These are phyloP conservation scores for Aquatica leii DNA, from an alignment of 2,888 invertebrate species.

Conservation along the genomic window DNA sequence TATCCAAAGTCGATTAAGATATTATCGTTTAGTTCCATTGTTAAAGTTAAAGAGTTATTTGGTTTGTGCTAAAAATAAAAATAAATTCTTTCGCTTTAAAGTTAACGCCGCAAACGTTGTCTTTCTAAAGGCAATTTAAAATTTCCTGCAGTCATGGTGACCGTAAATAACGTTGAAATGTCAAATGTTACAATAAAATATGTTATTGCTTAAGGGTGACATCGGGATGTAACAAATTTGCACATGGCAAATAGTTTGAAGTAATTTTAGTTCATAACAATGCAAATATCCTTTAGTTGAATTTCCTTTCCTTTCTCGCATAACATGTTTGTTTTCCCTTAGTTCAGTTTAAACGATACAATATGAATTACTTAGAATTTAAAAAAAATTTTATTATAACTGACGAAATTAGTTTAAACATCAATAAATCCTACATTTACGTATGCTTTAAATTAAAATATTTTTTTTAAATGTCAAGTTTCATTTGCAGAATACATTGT, in stretches of 20 bases:
- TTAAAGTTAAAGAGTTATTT: neutral
- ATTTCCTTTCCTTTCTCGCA: constrained; percentile 25
- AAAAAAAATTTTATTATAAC: constrained; percentile 31
- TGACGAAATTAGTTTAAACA: too few relatives aligned
- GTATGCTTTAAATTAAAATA: too few relatives aligned
- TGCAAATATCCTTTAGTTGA: constrained; percentile 32
- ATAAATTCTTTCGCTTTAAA: too few relatives aligned
- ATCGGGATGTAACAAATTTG: constrained; percentile 31
- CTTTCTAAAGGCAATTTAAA: too few relatives aligned
- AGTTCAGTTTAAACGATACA: constrained; percentile 28
- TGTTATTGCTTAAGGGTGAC: constrained; percentile 7
- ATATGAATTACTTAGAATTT: constrained; percentile 31
- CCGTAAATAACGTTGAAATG: too few relatives aligned
- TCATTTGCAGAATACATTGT: too few relatives aligned
- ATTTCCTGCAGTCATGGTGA: too few relatives aligned
- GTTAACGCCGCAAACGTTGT: too few relatives aligned
- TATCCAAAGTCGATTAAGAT: constrained; percentile 11
- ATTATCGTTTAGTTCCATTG: neutral
- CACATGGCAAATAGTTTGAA: constrained; percentile 34
- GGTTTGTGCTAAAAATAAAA: too few relatives aligned
- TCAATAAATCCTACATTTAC: too few relatives aligned
- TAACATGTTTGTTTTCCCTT: constrained; percentile 29
- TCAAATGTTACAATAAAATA: neutral
- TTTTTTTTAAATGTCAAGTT: too few relatives aligned
- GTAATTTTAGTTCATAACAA: constrained; percentile 36